phyloP scores from a whole-genome alignment of 2,888 invertebrate genomes.

The Archips crataeganus region DNA sequence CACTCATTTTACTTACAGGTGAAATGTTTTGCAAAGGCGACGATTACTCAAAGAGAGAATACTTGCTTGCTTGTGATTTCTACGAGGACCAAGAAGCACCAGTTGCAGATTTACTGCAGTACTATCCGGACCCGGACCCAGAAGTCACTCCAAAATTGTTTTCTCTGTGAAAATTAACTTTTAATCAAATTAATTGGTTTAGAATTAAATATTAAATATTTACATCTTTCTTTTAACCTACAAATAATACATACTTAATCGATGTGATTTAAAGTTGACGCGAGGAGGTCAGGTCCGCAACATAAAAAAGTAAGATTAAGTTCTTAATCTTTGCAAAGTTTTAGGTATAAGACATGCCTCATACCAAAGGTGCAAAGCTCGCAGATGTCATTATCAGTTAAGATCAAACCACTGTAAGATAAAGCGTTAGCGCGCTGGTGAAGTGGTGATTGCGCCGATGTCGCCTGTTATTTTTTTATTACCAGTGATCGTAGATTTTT shows the following conservation, averaged over 20 bases:
- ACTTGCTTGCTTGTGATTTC: slow-evolving; percentile 78
- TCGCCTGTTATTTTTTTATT: too few relatives aligned
- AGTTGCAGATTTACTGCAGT: slow-evolving; percentile 78
- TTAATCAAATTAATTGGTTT: not conserved
- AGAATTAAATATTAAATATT: not conserved
- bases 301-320: not conserved
- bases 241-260: too few relatives aligned
- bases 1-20: slow-evolving; percentile 59
- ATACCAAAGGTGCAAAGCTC: not conserved
- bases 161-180: slow-evolving; percentile 42
- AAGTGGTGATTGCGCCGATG: too few relatives aligned
- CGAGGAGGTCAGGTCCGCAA: too few relatives aligned
- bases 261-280: not conserved
- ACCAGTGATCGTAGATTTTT: too few relatives aligned
- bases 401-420: too few relatives aligned
- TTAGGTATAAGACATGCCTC: not conserved
- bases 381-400: too few relatives aligned
- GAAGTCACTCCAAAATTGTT: slow-evolving; percentile 73
- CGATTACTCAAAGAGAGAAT: slow-evolving; percentile 80
- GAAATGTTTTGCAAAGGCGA: slow-evolving; percentile 82
- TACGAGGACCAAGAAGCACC: slow-evolving; percentile 82
- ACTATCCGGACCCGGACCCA: slow-evolving; percentile 79
- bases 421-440: too few relatives aligned
- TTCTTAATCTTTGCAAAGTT: not conserved
- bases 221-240: not conserved